These are phyloP conservation scores for Elysia crispata DNA, from an alignment of 2,888 invertebrate genomes.

Conservation along the genomic window DNA sequence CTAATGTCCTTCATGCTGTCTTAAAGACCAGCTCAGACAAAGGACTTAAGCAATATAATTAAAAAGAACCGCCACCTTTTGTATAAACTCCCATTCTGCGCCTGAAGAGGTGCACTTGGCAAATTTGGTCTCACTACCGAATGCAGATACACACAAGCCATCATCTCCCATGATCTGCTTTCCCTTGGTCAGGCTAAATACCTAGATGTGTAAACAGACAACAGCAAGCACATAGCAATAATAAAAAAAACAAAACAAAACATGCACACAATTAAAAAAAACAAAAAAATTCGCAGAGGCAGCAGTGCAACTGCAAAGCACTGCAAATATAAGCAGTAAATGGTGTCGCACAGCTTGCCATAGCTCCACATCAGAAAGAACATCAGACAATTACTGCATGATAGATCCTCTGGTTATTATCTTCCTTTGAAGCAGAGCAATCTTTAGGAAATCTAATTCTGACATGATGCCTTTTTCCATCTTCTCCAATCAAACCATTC, in stretches of 20 bases:
- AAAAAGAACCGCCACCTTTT: no score
- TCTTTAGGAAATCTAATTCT: no score
- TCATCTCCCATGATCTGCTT: conserved; percentile 98
- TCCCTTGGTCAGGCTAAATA: conserved; percentile 95
- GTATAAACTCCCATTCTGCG: conserved; percentile 64
- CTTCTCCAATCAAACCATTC: no score
- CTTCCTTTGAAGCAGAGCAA: no score
- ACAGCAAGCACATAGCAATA: no score
- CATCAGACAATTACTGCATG: no score
- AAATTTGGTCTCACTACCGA: conserved; percentile 84
- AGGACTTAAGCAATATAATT: no score
- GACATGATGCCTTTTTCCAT: no score
- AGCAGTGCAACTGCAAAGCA: neutral
- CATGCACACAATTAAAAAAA: neutral
- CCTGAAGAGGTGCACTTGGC: conserved; percentile 86
- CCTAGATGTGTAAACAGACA: conserved; percentile 78
- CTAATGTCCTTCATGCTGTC: neutral
- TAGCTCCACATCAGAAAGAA: no score
- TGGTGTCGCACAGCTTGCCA: no score
- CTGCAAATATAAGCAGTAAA: neutral
- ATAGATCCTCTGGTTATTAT: no score
- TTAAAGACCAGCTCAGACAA: no score
- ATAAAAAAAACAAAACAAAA: neutral
- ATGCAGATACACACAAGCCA: conserved; percentile 84
- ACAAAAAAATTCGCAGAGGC: neutral